A percentile compares a stretch with the other conserved stretches of the same genome.
Evolutionary conservation across 2,797 vertebrate species (phyloP).

Genomic region (Vireo griseus): DNA sequence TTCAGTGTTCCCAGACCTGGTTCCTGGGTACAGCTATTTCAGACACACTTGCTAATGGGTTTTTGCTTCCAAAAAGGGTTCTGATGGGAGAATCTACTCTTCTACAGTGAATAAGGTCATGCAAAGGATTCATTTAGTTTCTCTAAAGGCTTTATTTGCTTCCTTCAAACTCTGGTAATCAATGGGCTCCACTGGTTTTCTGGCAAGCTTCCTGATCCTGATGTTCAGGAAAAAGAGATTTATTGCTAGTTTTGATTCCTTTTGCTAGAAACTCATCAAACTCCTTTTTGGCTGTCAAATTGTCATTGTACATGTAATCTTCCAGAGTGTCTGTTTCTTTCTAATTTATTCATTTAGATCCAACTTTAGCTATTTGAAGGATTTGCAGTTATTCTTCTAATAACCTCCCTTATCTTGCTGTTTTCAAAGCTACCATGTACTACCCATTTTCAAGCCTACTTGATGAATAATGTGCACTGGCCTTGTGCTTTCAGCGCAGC

Average conservation of each 20-base stretch:
- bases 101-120: neutral
- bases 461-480: neutral
- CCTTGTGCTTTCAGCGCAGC: neutral
- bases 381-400: constrained; percentile 39
- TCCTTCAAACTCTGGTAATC: neutral
- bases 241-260: constrained; percentile 22
- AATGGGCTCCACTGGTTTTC: neutral
- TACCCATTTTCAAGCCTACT: neutral
- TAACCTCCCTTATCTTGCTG: neutral
- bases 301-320: constrained; percentile 28
- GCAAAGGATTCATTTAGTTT: neutral
- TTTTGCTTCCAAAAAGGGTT: neutral
- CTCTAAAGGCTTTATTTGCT: neutral
- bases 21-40: neutral
- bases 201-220: constrained; percentile 13
- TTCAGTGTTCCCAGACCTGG: neutral
- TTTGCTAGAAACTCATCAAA: constrained; percentile 27
- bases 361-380: constrained; percentile 5
- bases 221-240: neutral
- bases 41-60: neutral
- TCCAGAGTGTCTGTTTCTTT: constrained; percentile 8
- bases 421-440: neutral
- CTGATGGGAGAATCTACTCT: neutral
- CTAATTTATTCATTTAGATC: neutral
- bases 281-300: neutral